Base-by-base conservation (phyloP, 2,888 invertebrate species). In the Shargacucullia verbasci region DNA sequence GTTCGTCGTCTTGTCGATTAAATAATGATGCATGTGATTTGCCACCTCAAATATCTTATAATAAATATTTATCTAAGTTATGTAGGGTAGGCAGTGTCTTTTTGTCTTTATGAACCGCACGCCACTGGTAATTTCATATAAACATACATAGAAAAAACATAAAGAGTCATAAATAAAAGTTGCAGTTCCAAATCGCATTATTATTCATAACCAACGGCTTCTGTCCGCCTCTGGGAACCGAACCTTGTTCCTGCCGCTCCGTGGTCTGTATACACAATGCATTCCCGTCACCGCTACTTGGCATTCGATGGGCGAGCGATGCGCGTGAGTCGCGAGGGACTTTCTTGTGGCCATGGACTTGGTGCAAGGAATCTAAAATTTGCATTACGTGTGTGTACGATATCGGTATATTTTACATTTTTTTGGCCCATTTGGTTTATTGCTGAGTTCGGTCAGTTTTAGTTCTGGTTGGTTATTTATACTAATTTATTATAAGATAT, bases 191-290 rank as follows among this genome's bases (percentile, higher is more conserved):
- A 38, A 7, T 29, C 11, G 20, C 38, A 66, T 75, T 65, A 55
- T 47, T 65, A 78, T 76, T 71, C 74, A 56, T 45, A 29, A 53
- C 43, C 55, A 41, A 45, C 38, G 58, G 59, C 44, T 54, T 57
- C 43, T 60, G 57, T 56, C 44, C 29, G 50, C 61, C 59, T 69
- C 73, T 69, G 73, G 73, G 76, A 78, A 70, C 67, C 59, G 66
- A 70, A 61, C 73, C 61, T 62, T 66, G 65, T 68, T 71, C 61
- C 59, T 61, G 65, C 52, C 25, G 43, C 34, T 62, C 38, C 82
- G 80, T 81, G 80, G 41, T 29, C 48, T 47, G 80, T 25, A 25
- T 82, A 59, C 63, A 43, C 68, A 79, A 82, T 79, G 70, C 59
- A 50, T 64, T 64, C 64, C 45, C 56, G 59, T 55, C 62, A 69